Percentiles rank a stretch among this genome's conserved stretches.
Evolutionary conservation across 2,797 vertebrate species (phyloP).

Genomic region (Cynopterus sphinx): DNA sequence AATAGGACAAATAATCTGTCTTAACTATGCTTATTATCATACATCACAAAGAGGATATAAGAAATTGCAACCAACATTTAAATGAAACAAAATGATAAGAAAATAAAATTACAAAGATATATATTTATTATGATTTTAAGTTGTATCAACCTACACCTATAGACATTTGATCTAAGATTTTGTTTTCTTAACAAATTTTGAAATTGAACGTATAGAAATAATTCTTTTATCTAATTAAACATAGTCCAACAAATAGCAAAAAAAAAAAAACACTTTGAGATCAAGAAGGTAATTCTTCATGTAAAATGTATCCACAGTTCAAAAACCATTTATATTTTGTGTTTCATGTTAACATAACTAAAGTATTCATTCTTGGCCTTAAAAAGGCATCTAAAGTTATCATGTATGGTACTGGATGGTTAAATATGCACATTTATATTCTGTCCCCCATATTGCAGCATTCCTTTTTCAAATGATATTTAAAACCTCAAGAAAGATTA

Average conservation of each 20-base stretch:
- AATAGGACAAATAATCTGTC: background rate
- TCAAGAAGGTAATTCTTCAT: background rate
- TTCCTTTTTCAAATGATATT: conserved; percentile 65
- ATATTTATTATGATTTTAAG: background rate
- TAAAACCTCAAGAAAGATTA: conserved; percentile 60
- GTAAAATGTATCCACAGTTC: background rate
- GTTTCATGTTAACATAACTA: background rate
- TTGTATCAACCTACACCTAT: background rate
- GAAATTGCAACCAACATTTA: background rate
- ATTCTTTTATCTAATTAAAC: background rate
- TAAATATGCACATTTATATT: conserved; percentile 31
- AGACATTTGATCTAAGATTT: background rate
- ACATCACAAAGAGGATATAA: background rate
- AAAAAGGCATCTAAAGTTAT: background rate
- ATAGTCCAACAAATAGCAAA: background rate
- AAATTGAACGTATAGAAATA: background rate
- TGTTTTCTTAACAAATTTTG: background rate
- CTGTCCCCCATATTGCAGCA: background rate
- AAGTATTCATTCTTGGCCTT: conserved; percentile 8
- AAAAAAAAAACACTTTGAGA: background rate
- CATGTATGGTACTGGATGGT: background rate
- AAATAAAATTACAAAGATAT: background rate
- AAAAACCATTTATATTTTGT: conserved; percentile 22
- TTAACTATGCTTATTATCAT: background rate
- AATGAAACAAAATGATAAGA: background rate